phyloP scores from a whole-genome alignment of 2,113 vertebrate species.

The Rhabdomys dilectus region DNA sequence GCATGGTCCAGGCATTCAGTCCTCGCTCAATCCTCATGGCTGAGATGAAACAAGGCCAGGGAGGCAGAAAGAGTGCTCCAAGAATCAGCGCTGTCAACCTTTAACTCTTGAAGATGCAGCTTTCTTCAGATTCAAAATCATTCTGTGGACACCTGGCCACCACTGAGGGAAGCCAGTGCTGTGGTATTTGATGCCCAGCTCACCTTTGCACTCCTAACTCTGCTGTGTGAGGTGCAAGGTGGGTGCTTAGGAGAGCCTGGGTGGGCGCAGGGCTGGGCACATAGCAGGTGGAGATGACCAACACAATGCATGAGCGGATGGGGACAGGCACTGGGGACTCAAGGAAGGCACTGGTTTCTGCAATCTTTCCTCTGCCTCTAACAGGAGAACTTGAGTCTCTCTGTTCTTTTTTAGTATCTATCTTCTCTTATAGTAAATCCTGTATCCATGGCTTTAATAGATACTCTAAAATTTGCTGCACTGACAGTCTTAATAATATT shows the following conservation, averaged over 20 bases:
- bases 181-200: fast-evolving
- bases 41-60: not conserved
- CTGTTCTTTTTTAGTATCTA: not conserved
- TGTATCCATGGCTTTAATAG: not conserved
- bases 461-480: not conserved
- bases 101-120: not conserved
- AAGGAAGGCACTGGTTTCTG: not conserved
- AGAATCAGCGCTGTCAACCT: not conserved
- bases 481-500: not conserved
- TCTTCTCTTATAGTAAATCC: not conserved
- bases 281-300: not conserved
- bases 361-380: not conserved
- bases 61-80: not conserved
- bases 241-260: not conserved
- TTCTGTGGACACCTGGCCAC: not conserved
- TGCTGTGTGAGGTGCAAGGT: not conserved
- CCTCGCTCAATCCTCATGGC: not conserved
- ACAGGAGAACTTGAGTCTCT: not conserved
- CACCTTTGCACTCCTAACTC: not conserved
- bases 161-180: not conserved
- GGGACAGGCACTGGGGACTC: not conserved
- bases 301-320: not conserved
- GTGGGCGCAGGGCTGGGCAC: not conserved
- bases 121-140: not conserved
- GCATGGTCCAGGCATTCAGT: not conserved